A percentile compares a stretch with the other conserved stretches of the same genome.
Evolutionary conservation across 2,888 invertebrate genomes (phyloP).

Genomic region (Mythimna pallens): DNA sequence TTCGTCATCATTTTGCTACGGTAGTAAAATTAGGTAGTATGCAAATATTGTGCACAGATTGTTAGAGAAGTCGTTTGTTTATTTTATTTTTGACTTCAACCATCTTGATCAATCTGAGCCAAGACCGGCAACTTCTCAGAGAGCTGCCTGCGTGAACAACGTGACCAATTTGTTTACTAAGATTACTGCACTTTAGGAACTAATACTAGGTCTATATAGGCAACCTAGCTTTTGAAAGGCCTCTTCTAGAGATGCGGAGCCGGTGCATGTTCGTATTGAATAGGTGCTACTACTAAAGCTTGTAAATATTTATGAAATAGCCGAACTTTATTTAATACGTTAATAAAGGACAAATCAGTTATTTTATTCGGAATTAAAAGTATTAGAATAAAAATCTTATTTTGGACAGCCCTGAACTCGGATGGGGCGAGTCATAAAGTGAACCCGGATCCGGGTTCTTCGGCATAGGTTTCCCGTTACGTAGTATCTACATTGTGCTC

Average conservation of each 20-base stretch:
- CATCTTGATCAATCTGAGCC: not conserved
- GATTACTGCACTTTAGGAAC: conserved; percentile 1
- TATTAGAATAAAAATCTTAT: no score
- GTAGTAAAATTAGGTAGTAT: not conserved
- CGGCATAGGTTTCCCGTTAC: no score
- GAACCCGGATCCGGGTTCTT: no score
- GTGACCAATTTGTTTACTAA: conserved; percentile 7
- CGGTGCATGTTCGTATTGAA: conserved; percentile 12
- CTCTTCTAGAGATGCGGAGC: not conserved
- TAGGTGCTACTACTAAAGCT: not conserved
- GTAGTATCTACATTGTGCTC: no score
- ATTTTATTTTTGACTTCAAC: not conserved
- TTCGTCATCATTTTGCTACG: conserved; percentile 1
- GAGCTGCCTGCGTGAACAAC: not conserved
- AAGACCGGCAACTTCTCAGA: not conserved
- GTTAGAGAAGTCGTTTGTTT: not conserved
- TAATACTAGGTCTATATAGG: not conserved
- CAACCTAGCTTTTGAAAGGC: conserved; percentile 6
- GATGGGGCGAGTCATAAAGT: no score
- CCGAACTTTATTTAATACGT: not conserved
- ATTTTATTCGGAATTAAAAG: no score
- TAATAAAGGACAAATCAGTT: no score
- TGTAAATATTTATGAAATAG: conserved; percentile 5
- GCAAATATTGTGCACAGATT: not conserved
- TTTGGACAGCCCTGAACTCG: no score